These are phyloP conservation scores for Maconellicoccus hirsutus DNA, from an alignment of 1,140 invertebrate species.

Conservation along the genomic window DNA sequence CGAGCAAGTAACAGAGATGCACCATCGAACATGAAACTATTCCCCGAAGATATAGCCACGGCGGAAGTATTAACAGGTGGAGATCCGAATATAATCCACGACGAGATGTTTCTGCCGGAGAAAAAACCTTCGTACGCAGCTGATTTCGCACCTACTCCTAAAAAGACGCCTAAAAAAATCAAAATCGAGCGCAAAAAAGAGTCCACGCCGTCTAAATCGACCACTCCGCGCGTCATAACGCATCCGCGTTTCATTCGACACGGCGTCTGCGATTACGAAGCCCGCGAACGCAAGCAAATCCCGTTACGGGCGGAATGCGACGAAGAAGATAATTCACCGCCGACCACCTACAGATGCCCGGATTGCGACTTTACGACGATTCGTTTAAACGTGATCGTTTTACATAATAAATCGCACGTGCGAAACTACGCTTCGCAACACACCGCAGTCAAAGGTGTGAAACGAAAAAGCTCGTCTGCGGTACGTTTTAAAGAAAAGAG, in stretches of 20 bases:
- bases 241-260: conserved; percentile 39
- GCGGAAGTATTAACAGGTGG: conserved; percentile 55
- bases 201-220: conserved; percentile 22
- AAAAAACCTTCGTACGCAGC: conserved; percentile 43
- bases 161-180: conserved; percentile 30
- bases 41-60: conserved; percentile 53
- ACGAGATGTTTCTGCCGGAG: conserved; percentile 46
- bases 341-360: conserved; percentile 45
- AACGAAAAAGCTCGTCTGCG: conserved; percentile 12
- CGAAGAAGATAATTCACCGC: conserved; percentile 23
- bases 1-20: conserved; percentile 43
- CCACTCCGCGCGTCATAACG: conserved; percentile 34
- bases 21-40: conserved; percentile 52
- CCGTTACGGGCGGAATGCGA: conserved; percentile 26
- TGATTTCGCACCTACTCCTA: conserved; percentile 40
- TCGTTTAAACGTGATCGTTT: conserved; percentile 53
- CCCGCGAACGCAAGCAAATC: conserved; percentile 44
- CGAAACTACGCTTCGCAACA: conserved; percentile 31
- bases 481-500: neutral
- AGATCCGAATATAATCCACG: conserved; percentile 42
- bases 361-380: conserved; percentile 49
- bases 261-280: conserved; percentile 48
- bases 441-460: neutral
- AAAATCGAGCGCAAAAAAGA: conserved; percentile 27
- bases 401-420: conserved; percentile 52